These are phyloP conservation scores for Tenthredo livida DNA, from an alignment of 2,888 invertebrate species.

Conservation along the genomic window DNA sequence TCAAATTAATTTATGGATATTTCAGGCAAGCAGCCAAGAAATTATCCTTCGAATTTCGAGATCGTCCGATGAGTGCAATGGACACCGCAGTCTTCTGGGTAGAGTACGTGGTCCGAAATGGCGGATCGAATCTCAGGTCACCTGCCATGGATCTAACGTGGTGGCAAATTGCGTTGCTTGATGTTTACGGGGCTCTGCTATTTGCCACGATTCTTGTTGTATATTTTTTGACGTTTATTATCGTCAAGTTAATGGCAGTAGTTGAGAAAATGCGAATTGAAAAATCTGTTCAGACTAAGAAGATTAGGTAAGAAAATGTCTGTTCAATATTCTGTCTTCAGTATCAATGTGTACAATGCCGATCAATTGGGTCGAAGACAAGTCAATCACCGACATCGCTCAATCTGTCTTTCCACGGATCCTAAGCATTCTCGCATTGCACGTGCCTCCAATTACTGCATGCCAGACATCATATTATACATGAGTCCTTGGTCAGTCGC, in stretches of 20 bases:
- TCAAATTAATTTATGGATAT: not conserved
- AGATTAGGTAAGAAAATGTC: not conserved
- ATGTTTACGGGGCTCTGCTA: constrained; percentile 15
- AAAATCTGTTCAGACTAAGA: not conserved
- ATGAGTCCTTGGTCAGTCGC: not conserved
- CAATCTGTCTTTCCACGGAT: not conserved
- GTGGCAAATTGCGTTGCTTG: constrained; percentile 44
- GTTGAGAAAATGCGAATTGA: not conserved
- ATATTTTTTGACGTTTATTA: not conserved
- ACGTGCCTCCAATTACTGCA: too few species aligned
- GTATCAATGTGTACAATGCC: not conserved
- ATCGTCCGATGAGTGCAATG: constrained; percentile 37
- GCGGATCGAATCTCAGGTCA: constrained; percentile 23
- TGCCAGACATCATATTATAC: not conserved
- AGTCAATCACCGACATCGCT: not conserved
- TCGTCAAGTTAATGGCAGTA: not conserved
- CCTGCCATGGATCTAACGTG: constrained; percentile 36
- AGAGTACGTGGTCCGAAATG: constrained; percentile 34
- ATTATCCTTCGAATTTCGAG: constrained; percentile 23
- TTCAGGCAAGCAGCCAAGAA: constrained; percentile 59
- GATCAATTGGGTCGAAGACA: too few species aligned
- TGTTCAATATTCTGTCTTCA: not conserved
- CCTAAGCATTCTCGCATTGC: too few species aligned
- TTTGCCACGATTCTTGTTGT: not conserved
- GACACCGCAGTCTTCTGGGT: constrained; percentile 48